Evolutionary conservation across 2,797 vertebrate genomes (phyloP).

Genomic region (Rhabdomys pumilio): DNA sequence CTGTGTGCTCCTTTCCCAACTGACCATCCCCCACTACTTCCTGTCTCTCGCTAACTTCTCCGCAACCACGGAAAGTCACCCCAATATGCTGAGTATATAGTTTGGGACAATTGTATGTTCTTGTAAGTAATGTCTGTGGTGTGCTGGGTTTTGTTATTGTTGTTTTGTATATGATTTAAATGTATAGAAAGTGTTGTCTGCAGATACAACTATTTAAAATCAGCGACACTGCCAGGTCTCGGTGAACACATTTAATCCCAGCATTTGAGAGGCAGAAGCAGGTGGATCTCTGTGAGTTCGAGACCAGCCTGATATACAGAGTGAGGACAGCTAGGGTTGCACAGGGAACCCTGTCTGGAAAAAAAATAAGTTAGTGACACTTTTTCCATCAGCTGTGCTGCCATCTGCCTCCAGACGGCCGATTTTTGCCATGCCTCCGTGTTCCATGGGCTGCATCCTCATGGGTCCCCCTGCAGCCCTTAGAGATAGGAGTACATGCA

Average conservation of each 20-base stretch:
- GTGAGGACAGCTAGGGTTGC: background rate
- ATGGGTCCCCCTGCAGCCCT: rapidly evolving
- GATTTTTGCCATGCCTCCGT: rapidly evolving
- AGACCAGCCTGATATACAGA: background rate
- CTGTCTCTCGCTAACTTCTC: background rate
- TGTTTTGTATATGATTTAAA: background rate
- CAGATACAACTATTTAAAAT: background rate
- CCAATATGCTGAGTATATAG: background rate
- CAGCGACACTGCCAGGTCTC: background rate
- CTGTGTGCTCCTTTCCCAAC: background rate
- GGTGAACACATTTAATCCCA: background rate
- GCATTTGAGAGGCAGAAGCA: background rate
- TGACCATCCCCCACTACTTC: background rate
- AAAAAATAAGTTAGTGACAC: background rate
- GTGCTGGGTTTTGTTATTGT: background rate
- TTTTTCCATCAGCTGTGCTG: no score
- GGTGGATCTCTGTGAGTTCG: background rate
- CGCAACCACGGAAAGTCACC: background rate
- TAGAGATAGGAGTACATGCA: background rate
- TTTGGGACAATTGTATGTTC: background rate
- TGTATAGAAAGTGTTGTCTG: background rate
- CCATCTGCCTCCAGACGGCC: background rate
- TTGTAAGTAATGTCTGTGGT: background rate
- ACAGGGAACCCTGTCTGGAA: background rate
- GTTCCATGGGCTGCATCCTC: rapidly evolving